A percentile compares a stretch with the other conserved stretches of the same genome.
Conservation (phyloP, 37 sponge, comb jelly and placozoan genomes). For the Tethya wilhelma region DNA sequence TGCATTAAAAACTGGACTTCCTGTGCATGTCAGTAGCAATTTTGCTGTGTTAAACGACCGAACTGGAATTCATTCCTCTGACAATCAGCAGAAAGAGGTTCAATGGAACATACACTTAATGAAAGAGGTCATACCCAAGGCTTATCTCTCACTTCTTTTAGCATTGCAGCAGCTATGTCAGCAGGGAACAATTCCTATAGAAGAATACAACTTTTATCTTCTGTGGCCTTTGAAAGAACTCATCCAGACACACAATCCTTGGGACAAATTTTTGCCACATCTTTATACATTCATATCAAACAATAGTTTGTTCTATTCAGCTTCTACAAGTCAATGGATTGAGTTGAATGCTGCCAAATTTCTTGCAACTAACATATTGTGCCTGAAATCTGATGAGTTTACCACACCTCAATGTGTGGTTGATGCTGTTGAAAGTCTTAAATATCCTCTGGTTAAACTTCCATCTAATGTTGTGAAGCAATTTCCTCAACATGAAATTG, state of each 20-base stretch:
- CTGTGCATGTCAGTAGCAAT: slow-evolving; percentile 59
- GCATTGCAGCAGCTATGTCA: neutral
- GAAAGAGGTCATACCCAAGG: slow-evolving; percentile 28
- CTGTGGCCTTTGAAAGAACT: slow-evolving; percentile 53
- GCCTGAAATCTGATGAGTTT: neutral
- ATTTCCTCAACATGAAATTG: neutral
- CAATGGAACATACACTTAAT: slow-evolving; percentile 54
- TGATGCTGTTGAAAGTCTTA: neutral
- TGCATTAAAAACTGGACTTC: slow-evolving; percentile 27
- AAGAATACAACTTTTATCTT: slow-evolving; percentile 27
- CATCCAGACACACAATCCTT: slow-evolving; percentile 31
- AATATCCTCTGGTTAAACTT: slow-evolving; percentile 20
- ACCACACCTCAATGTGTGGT: slow-evolving; percentile 20
- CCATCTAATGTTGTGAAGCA: slow-evolving; percentile 6
- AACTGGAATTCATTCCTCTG: slow-evolving; percentile 28
- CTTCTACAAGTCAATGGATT: slow-evolving; percentile 7
- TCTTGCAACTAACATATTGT: neutral
- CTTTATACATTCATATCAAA: slow-evolving; percentile 10
- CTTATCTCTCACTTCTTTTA: slow-evolving; percentile 23
- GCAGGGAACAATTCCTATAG: neutral
- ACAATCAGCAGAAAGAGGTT: neutral
- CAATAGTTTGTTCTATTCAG: slow-evolving; percentile 34
- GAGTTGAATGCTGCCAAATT: neutral
- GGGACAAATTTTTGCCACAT: slow-evolving; percentile 9
- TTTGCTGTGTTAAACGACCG: slow-evolving; percentile 61